These are phyloP conservation scores for Ctena decussata DNA, from an alignment of 2,888 invertebrate species.

Conservation along the genomic window DNA sequence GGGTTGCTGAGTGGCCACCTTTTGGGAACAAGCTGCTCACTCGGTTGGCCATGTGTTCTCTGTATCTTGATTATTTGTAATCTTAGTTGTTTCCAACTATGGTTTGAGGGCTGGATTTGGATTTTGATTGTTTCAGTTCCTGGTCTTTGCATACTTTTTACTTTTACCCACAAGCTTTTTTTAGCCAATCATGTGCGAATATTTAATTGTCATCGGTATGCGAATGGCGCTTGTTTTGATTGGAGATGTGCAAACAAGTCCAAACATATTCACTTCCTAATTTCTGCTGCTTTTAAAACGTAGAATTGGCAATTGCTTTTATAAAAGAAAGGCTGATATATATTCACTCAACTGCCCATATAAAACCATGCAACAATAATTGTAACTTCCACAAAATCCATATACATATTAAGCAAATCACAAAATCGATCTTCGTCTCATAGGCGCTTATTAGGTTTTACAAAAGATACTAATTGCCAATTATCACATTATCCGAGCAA, in stretches of 20 bases:
- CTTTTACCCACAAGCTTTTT: no score
- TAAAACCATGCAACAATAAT: neutral
- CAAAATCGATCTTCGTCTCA: neutral
- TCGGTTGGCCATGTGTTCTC: no score
- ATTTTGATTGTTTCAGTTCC: no score
- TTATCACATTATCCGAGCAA: neutral
- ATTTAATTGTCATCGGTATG: no score
- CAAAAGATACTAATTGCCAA: neutral
- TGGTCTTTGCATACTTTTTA: no score
- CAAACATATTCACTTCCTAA: no score
- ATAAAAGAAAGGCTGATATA: neutral
- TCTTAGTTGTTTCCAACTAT: no score
- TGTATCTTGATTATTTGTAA: no score
- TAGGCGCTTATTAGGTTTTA: neutral
- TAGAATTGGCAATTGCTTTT: neutral
- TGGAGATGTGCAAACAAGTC: constrained; percentile 3
- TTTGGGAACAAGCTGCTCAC: no score
- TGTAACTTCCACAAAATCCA: neutral
- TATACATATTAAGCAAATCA: neutral
- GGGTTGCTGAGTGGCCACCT: no score
- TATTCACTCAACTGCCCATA: neutral
- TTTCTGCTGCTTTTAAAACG: neutral
- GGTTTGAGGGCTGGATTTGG: no score
- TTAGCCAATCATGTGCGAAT: no score
- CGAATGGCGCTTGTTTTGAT: constrained; percentile 4